Conservation (phyloP, 2,113 vertebrate species). For the Neopipo cinnamomea region DNA sequence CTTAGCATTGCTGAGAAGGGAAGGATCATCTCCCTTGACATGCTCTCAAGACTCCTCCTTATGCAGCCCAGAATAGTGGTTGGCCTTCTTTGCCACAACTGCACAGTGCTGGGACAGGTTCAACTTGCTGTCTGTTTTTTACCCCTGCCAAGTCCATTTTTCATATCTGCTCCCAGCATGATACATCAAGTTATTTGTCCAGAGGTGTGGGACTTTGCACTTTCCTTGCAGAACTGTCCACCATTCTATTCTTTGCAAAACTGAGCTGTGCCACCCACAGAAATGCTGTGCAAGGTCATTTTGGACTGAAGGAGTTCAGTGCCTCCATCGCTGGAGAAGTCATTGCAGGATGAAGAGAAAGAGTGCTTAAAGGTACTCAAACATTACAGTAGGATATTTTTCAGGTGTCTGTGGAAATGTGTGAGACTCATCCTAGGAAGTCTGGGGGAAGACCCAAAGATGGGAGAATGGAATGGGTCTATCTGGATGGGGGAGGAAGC, state of each 20-base stretch:
- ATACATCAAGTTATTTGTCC: background rate
- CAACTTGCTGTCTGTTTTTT: background rate
- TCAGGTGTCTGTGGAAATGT: background rate
- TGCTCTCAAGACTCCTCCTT: background rate
- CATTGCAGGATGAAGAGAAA: background rate
- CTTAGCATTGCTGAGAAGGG: background rate
- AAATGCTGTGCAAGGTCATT: background rate
- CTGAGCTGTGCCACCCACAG: background rate
- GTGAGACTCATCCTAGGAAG: background rate
- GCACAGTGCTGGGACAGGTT: background rate
- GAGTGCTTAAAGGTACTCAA: fast-evolving
- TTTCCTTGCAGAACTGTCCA: background rate
- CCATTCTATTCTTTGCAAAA: background rate
- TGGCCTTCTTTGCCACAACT: background rate
- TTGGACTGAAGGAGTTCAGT: background rate
- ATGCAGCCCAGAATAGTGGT: background rate
- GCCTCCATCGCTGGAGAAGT: fast-evolving
- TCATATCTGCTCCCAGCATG: background rate
- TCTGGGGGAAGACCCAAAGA: background rate
- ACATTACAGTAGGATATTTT: background rate
- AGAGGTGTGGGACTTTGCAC: background rate
- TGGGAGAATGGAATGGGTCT: background rate
- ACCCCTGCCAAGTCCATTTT: background rate
- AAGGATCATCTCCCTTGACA: background rate
- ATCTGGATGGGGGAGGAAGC: background rate